These are phyloP conservation scores for Melanocharis versteri DNA, from an alignment of 2,113 vertebrate genomes.

Conservation along the genomic window DNA sequence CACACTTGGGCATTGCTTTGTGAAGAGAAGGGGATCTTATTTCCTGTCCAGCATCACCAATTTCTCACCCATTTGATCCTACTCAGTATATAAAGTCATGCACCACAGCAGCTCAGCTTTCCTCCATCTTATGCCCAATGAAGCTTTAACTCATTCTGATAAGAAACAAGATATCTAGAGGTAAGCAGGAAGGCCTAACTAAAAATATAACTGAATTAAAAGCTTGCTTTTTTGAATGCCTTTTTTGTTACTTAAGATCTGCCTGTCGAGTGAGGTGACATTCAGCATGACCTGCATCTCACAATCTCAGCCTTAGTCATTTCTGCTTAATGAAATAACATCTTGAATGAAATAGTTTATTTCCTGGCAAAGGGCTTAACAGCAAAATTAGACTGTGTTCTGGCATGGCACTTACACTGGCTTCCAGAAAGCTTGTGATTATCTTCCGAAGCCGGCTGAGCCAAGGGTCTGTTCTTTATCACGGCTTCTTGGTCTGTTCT, in stretches of 20 bases:
- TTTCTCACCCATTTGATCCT: neutral
- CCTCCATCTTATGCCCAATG: neutral
- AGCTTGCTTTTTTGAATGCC: neutral
- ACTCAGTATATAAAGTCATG: neutral
- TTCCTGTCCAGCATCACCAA: neutral
- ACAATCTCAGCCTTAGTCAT: slow-evolving; percentile 27
- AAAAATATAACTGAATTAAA: slow-evolving; percentile 4
- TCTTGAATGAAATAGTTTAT: slow-evolving; percentile 57
- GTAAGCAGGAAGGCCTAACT: neutral
- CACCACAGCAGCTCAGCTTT: neutral
- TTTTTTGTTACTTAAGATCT: slow-evolving; percentile 26
- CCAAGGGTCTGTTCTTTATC: slow-evolving; percentile 56
- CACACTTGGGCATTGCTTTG: neutral
- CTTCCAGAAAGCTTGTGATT: slow-evolving; percentile 57
- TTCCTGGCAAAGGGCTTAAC: slow-evolving; percentile 56
- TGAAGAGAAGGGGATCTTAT: neutral
- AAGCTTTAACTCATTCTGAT: slow-evolving; percentile 9
- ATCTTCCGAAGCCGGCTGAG: slow-evolving; percentile 20
- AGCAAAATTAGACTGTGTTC: slow-evolving; percentile 41
- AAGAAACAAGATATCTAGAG: neutral
- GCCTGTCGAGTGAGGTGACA: slow-evolving; percentile 25
- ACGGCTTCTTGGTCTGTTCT: slow-evolving; percentile 6
- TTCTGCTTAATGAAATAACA: slow-evolving; percentile 57
- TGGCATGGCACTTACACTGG: slow-evolving; percentile 47
- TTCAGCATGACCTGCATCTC: slow-evolving; percentile 24